phyloP scores from a whole-genome alignment of 2,113 vertebrate species.

The Camelus dromedarius region DNA sequence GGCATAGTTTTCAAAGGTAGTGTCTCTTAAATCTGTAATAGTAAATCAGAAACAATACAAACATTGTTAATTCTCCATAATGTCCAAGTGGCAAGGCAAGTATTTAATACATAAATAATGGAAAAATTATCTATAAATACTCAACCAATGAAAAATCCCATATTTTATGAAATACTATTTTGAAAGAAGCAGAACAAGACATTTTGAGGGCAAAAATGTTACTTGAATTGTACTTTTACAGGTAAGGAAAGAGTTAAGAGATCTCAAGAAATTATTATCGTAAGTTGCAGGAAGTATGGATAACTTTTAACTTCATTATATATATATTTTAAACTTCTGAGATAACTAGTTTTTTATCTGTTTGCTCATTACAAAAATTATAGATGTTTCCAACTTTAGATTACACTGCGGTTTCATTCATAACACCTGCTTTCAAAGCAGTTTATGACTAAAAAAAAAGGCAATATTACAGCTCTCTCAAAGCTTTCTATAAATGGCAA shows the following conservation, averaged over 20 bases:
- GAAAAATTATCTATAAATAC: background rate
- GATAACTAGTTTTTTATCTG: background rate
- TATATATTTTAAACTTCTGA: slow-evolving; percentile 53
- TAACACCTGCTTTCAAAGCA: slow-evolving; percentile 58
- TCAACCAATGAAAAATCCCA: background rate
- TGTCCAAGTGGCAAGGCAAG: background rate
- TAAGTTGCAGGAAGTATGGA: slow-evolving; percentile 41
- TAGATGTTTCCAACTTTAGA: slow-evolving; percentile 17
- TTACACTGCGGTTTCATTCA: slow-evolving; percentile 55
- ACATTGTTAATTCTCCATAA: background rate
- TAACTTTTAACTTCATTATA: slow-evolving; percentile 41
- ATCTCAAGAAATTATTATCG: slow-evolving; percentile 38
- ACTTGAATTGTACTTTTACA: background rate
- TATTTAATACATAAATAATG: slow-evolving; percentile 16
- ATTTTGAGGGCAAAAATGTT: background rate
- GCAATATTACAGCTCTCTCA: slow-evolving; percentile 52
- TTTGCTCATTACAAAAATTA: slow-evolving; percentile 66
- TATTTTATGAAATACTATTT: background rate
- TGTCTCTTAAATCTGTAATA: background rate
- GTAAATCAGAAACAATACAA: background rate
- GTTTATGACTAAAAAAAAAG: slow-evolving; percentile 64
- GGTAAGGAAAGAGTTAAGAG: background rate
- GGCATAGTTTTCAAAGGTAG: background rate
- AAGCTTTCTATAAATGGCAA: slow-evolving; percentile 65
- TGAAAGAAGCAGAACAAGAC: background rate